Evolutionary conservation across 2,797 vertebrate species (phyloP), one percentile per base, ranked within the genome.

Genomic region (Lepus townsendii): DNA sequence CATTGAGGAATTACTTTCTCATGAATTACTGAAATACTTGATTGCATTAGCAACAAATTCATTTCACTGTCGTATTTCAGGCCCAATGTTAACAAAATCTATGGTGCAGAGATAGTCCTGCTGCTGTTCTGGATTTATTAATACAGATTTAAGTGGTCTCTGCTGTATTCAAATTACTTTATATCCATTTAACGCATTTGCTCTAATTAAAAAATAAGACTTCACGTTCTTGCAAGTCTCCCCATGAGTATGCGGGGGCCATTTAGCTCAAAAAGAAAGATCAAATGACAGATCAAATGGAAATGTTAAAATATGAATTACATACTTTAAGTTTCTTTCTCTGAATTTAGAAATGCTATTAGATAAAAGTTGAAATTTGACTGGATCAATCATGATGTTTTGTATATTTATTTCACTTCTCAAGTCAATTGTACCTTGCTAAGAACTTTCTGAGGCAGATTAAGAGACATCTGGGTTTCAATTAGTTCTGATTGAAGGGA

Each of bases 171-270:
- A 96, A 97, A 97, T 98, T 98, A 97, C 97, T 98, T 98, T 98
- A 98, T 98, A 98, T 97, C 97, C 98, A 97, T 97, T 99, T 98
- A 98, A 97, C 90, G 97, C 96, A 97, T 98, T 95, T 96, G 71
- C 75, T 98, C 95, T 98, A 98, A 98, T 98, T 98, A 98, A 98
- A 98, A 98, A 98, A 96, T 98, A 98, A 98, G 97, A 97, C 96
- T 98, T 95, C 92, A 97, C 97, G 96, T 97, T 96, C 97, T 98
- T 72, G 30, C 95, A 97, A 97, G 93, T 93, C 96, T 98, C 94
- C 96, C 95, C 94, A 71, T 93, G 96, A 97, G 97, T 97, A 96
- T 97, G 96, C 88, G 96, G 93, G 96, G 96, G 85, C 95, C 96
- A 98, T 98, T 98, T 98, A 98, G 97, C 97, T 97, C 93, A 92